Conservation (phyloP, 2,113 vertebrate genomes). For the Cairina moschata region DNA sequence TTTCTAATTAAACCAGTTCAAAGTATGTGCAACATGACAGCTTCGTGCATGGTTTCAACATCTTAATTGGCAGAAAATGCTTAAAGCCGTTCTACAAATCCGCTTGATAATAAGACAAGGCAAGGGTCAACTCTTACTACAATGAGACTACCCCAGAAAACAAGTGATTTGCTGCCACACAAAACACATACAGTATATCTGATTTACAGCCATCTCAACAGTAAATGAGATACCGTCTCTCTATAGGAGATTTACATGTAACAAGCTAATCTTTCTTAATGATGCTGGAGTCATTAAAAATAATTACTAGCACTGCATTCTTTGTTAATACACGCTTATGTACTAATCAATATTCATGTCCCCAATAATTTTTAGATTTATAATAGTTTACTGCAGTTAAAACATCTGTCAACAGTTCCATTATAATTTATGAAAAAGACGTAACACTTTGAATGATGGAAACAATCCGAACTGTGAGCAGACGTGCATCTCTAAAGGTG, state of each 20-base stretch:
- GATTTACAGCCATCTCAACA: conserved; percentile 55
- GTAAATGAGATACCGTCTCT: conserved; percentile 64
- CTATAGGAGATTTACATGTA: conserved; percentile 52
- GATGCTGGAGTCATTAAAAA: conserved; percentile 66
- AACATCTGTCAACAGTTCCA: not conserved
- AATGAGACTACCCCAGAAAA: conserved; percentile 33
- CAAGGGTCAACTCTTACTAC: conserved; percentile 64
- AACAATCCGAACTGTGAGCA: not conserved
- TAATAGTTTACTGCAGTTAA: not conserved
- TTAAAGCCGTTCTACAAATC: conserved; percentile 49
- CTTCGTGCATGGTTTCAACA: conserved; percentile 61
- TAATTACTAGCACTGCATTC: conserved; percentile 54
- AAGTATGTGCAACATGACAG: conserved; percentile 61
- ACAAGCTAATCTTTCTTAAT: conserved; percentile 70
- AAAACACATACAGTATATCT: not conserved
- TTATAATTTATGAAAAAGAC: not conserved
- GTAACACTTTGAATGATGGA: not conserved
- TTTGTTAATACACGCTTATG: conserved; percentile 38
- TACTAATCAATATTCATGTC: conserved; percentile 55
- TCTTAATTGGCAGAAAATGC: conserved; percentile 78
- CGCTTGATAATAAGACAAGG: conserved; percentile 64
- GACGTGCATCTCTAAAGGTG: not conserved
- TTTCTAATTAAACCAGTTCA: conserved; percentile 76
- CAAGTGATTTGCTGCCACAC: conserved; percentile 36
- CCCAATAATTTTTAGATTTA: not conserved